phyloP scores from a whole-genome alignment of 2,113 vertebrate species.

The Hymenochirus boettgeri region DNA sequence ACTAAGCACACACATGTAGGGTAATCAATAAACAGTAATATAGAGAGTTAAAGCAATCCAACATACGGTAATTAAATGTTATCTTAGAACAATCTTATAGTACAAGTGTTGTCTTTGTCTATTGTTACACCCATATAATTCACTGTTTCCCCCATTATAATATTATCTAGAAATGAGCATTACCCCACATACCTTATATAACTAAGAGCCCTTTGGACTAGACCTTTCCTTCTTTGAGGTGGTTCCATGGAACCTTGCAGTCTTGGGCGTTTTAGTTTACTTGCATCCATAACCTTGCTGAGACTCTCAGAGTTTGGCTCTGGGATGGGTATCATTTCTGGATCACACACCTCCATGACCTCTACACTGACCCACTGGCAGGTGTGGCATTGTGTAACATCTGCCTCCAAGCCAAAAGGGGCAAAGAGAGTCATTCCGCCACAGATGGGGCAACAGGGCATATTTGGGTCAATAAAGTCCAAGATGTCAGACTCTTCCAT shows the following conservation, averaged over 20 bases:
- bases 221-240: conserved; percentile 1
- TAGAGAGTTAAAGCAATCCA: no score
- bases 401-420: conserved; percentile 29
- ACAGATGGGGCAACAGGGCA: conserved; percentile 17
- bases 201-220: background rate
- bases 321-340: background rate
- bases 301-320: background rate
- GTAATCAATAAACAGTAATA: no score
- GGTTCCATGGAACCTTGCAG: background rate
- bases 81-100: no score
- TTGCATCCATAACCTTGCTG: background rate
- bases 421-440: conserved; percentile 13
- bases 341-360: conserved; percentile 7
- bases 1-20: no score
- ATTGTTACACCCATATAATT: no score
- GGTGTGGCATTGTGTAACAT: conserved; percentile 33
- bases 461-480: conserved; percentile 9
- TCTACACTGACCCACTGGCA: conserved; percentile 28
- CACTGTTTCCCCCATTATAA: no score
- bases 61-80: no score
- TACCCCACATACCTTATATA: conserved; percentile 28
- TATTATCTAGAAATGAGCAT: no score
- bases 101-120: no score
- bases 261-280: background rate
- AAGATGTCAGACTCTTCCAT: conserved; percentile 10